Evolutionary conservation across 2,888 invertebrate species (phyloP), one percentile per base, ranked within the genome.

Genomic region (Anticlea derivata): DNA sequence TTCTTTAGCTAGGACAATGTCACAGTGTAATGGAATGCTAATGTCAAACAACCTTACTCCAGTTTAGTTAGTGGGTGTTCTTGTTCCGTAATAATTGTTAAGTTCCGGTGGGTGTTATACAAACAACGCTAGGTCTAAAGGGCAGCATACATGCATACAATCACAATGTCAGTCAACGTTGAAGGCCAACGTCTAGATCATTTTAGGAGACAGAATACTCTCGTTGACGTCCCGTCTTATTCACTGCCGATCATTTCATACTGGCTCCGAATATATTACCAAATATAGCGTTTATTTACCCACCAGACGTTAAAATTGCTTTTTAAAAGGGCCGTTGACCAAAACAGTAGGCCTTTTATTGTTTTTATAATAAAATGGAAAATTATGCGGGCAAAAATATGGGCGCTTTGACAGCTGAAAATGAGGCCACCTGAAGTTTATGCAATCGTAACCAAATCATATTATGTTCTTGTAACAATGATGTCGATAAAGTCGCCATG

Each of bases 91-190:
- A 66, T 66, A 68, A 73, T 65, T 68, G 64, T 68, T 33, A 34
- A 65, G 68, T 85, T 83, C 80, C 80, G 80, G 81, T 84, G 78
- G 83, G 83, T 77, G 82, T 80, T n/a, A n/a, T n/a, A n/a, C n/a
- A 61, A 63, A 61, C 31, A 20, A 10, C n/a, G 31, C 68, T 72
- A 76, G 72, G 73, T 24, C 35, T 8, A 33, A 41, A 46, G 41
- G 24, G 74, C 72, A 70, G 60, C 70, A 78, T 62, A 83, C 84
- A 80, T 78, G 69, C 80, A 84, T 79, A 84, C 83, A 83, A 85
- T 85, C 58, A 68, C 52, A 71, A 77, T 75, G 75, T 65, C 76
- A 65, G 61, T 73, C 73, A 72, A 51, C 58, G 66, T 41, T 59
- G 57, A 66, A 66, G 58, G 44, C 34, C 53, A 23, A 45, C 40